Conservation (phyloP, 64 coral and sea anemone species). For the Catalaphyllia jardinei region DNA sequence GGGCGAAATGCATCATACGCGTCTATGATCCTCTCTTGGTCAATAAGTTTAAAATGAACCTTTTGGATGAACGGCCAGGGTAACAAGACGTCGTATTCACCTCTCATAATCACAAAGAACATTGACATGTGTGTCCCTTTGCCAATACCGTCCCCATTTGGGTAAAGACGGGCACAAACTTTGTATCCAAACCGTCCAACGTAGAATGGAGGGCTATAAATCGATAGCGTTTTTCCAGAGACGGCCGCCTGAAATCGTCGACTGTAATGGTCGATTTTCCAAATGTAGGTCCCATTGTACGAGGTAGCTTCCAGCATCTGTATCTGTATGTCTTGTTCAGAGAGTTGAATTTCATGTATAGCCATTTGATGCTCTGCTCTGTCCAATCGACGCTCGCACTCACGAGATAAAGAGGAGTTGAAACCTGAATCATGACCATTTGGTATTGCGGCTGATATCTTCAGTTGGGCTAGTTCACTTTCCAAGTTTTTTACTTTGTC, state of each 20-base stretch:
- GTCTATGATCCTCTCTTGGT: constrained; percentile 30
- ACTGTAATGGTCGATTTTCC: constrained; percentile 54
- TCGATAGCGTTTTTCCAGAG: not conserved
- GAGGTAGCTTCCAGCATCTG: constrained; percentile 46
- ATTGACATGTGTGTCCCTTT: constrained; percentile 26
- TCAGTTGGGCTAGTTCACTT: not conserved
- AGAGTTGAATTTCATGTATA: constrained; percentile 17
- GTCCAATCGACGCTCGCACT: constrained; percentile 10
- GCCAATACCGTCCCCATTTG: constrained; percentile 31
- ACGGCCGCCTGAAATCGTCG: constrained; percentile 12
- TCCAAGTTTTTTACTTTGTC: not conserved
- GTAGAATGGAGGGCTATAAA: constrained; percentile 28
- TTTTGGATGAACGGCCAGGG: constrained; percentile 26
- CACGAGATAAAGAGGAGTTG: not conserved
- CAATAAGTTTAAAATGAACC: constrained; percentile 12
- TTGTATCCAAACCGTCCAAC: constrained; percentile 36
- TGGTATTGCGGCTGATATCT: not conserved
- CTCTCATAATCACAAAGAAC: constrained; percentile 43
- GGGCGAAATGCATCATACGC: constrained; percentile 19
- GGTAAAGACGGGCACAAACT: constrained; percentile 27
- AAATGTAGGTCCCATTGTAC: constrained; percentile 38
- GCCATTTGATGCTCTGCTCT: constrained; percentile 24
- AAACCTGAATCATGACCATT: not conserved
- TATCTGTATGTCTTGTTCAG: constrained; percentile 37
- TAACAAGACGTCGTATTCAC: constrained; percentile 34